Percentiles rank a stretch among this genome's conserved stretches.
Evolutionary conservation across 2,888 invertebrate genomes (phyloP).

Genomic region (Latrodectus hesperus): DNA sequence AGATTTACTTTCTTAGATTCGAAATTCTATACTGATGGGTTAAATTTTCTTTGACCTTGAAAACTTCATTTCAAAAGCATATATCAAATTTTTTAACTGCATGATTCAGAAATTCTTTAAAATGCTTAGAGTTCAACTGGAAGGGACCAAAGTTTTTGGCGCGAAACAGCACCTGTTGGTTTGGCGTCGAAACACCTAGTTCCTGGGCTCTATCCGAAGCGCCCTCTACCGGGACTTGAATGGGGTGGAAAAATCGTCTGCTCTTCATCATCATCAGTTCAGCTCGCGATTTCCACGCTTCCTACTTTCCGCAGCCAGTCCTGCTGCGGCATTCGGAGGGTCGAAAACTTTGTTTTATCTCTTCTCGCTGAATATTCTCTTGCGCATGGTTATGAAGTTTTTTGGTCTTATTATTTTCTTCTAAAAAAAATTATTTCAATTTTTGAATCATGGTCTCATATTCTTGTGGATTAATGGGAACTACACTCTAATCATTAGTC

Average conservation of each 20-base stretch:
- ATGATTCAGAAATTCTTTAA: too few species aligned
- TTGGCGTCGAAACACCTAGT: slow-evolving; percentile 18
- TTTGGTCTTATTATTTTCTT: not conserved
- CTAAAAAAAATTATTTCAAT: not conserved
- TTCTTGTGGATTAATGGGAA: not conserved
- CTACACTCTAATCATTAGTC: too few species aligned
- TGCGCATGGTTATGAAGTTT: not conserved
- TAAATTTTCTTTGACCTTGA: too few species aligned
- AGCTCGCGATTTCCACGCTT: not conserved
- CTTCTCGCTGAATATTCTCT: too few species aligned
- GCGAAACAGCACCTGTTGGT: slow-evolving; percentile 51
- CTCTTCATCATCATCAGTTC: slow-evolving; percentile 18
- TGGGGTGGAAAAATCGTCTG: slow-evolving; percentile 19
- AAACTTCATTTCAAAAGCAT: too few species aligned
- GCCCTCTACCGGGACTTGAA: not conserved
- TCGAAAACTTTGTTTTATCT: too few species aligned
- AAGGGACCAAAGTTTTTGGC: slow-evolving; percentile 9
- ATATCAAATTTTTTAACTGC: too few species aligned
- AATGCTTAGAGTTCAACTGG: too few species aligned
- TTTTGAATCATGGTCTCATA: not conserved
- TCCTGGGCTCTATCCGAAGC: not conserved
- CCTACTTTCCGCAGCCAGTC: not conserved
- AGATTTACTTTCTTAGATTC: too few species aligned
- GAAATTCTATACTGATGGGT: too few species aligned
- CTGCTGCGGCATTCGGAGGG: not conserved